A percentile compares a stretch with the other conserved stretches of the same genome.
Evolutionary conservation across 2,797 vertebrate genomes (phyloP).

Genomic region (Gastrophryne carolinensis): DNA sequence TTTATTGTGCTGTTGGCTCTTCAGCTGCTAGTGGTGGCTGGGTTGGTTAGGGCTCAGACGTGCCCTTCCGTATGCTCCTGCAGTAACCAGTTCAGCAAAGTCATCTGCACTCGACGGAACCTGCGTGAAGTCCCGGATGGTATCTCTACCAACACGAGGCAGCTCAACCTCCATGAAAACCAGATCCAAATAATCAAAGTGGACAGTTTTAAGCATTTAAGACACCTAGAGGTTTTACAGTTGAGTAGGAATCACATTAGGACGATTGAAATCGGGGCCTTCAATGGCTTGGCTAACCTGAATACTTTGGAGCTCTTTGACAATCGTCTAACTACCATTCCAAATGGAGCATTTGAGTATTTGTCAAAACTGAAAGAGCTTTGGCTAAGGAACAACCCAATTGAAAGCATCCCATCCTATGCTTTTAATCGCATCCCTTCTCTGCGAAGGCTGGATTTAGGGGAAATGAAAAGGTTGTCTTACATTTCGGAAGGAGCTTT

Average conservation of each 20-base stretch:
- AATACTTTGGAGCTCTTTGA: slow-evolving; percentile 99
- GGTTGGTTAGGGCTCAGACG: slow-evolving; percentile 95
- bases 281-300: slow-evolving; percentile 97
- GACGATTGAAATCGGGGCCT: slow-evolving; percentile 97
- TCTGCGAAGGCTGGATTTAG: slow-evolving; percentile 90
- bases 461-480: slow-evolving; percentile 94
- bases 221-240: slow-evolving; percentile 96
- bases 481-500: slow-evolving; percentile 99
- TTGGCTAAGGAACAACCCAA: slow-evolving; percentile 97
- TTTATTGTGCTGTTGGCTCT: slow-evolving; percentile 98
- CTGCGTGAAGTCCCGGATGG: slow-evolving; percentile 95
- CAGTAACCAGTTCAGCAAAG: slow-evolving; percentile 99
- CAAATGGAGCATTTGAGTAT: slow-evolving; percentile 98
- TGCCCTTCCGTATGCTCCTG: slow-evolving; percentile 98
- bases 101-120: slow-evolving; percentile 95
- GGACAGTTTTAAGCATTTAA: slow-evolving; percentile 98
- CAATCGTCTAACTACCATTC: slow-evolving; percentile 98
- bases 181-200: slow-evolving; percentile 98
- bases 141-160: slow-evolving; percentile 96
- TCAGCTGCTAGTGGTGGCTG: slow-evolving; percentile 97
- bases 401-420: slow-evolving; percentile 98
- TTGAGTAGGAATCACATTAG: slow-evolving; percentile 98
- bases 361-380: slow-evolving; percentile 98
- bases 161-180: slow-evolving; percentile 98
- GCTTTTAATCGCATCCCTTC: slow-evolving; percentile 99